phyloP scores from a whole-genome alignment of 2,113 vertebrate species.

The Labeo rohita region DNA sequence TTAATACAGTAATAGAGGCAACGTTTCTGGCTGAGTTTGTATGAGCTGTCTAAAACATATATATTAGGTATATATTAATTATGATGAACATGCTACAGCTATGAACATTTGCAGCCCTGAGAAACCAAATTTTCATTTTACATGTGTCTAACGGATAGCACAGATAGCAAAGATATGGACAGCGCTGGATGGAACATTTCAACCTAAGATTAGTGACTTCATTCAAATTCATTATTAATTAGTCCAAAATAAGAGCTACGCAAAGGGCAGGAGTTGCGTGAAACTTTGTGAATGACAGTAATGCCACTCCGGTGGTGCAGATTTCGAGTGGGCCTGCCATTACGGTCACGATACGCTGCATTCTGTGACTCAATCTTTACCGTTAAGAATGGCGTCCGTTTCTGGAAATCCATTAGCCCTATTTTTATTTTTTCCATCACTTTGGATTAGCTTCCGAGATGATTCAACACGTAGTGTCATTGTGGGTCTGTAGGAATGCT shows the following conservation, averaged over 20 bases:
- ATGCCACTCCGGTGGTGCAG: background rate
- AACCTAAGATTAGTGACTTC: background rate
- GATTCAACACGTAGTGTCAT: background rate
- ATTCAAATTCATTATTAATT: background rate
- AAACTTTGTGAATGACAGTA: constrained; percentile 18
- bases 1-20: no score
- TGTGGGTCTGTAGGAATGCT: background rate
- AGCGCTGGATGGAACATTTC: background rate
- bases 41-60: no score
- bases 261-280: background rate
- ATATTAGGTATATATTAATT: background rate
- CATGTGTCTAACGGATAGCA: background rate
- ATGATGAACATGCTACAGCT: background rate
- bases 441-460: background rate
- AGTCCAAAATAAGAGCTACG: background rate
- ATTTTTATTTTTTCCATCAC: constrained; percentile 10
- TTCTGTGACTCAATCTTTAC: background rate
- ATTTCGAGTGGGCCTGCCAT: background rate
- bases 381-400: background rate
- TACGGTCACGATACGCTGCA: background rate
- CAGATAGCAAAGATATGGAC: no score
- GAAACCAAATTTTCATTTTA: background rate
- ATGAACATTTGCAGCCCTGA: background rate
- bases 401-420: constrained; percentile 14
- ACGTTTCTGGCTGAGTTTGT: no score